Evolutionary conservation across 1,140 invertebrate genomes (phyloP).

Genomic region (Ctenoplectra terminalis): DNA sequence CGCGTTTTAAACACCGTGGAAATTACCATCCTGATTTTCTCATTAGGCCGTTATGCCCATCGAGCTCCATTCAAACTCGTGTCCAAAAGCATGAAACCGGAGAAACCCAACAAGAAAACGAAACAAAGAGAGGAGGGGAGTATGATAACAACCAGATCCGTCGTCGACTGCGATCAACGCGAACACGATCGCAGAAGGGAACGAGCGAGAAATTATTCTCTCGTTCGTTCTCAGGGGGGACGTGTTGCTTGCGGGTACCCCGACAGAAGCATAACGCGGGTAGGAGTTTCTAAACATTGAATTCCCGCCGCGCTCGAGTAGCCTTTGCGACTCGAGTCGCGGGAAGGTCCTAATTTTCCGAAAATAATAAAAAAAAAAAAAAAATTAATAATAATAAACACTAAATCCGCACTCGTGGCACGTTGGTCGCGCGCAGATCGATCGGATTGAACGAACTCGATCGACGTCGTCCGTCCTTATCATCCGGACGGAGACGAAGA

Average conservation of each 20-base stretch:
- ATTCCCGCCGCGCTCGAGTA: constrained; percentile 71
- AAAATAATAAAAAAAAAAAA: constrained; percentile 68
- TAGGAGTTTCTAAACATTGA: constrained; percentile 81
- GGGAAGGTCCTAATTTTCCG: constrained; percentile 76
- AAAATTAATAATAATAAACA: constrained; percentile 67
- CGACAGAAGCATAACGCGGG: constrained; percentile 83
- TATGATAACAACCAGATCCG: constrained; percentile 41
- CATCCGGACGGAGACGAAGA: neutral
- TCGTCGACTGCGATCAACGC: constrained; percentile 47
- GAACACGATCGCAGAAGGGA: constrained; percentile 46
- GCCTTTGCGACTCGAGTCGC: constrained; percentile 59
- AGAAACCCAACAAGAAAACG: neutral
- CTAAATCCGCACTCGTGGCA: constrained; percentile 63
- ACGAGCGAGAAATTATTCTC: constrained; percentile 17
- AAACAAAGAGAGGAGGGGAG: constrained; percentile 18
- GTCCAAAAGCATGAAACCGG: constrained; percentile 11
- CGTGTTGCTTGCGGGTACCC: constrained; percentile 80
- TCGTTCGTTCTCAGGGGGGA: constrained; percentile 43
- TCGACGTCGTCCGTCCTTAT: neutral
- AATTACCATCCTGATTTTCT: constrained; percentile 82
- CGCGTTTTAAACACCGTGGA: constrained; percentile 72
- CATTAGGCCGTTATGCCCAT: constrained; percentile 77
- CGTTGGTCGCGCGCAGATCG: constrained; percentile 53
- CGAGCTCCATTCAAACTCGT: constrained; percentile 66
- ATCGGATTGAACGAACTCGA: constrained; percentile 10